Base-by-base conservation (phyloP, 1,140 invertebrate species). In the Hypothenemus hampei region DNA sequence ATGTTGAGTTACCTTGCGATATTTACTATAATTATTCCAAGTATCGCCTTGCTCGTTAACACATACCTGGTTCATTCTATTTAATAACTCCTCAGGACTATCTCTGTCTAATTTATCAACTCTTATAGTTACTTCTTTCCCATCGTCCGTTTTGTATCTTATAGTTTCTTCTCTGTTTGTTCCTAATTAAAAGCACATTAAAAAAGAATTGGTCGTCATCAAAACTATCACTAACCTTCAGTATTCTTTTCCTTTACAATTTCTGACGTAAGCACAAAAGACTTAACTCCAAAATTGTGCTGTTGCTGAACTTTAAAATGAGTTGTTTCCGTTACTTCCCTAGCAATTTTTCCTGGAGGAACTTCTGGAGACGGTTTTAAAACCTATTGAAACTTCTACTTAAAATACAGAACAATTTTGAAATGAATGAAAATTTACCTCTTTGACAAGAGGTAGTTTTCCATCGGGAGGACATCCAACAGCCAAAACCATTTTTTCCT, bases 261-360 rank as follows among this genome's bases (percentile, higher is more conserved):
- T 52, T 78, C 78, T 1, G 78, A 73, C 18, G 73, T 73, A 10
- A 78, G 50, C 19, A 78, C 74, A 58, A 75, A 79, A 10, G 78
- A 79, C 10, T 74, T 66, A 8, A 79, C 71, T 2, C 71, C 76
- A 18, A 78, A 67, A 36, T 69, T 72, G 50, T 75, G 74, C 36
- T 75, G 70, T 37, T 79, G 78, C 1, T 77, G 76, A 0, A 81
- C 74, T 33, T 75, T 72, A 7, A 79, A 59, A 41, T 76, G 77
- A 22, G 77, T 80, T 10, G 77, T 79, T 65, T 80, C 77, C 0
- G 73, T 79, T 0, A 79, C 74, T 68, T 80, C 77, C 43, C 72
- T 74, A 0, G 75, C 70, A 3, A 78, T 69, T 52, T 73, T 78
- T 3, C 70, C 71, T 15, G 68, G 68, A 15, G 70, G 70, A 24